phyloP scores from a whole-genome alignment of 37 sponge, comb jelly and placozoan species.

The Beroe ovata region DNA sequence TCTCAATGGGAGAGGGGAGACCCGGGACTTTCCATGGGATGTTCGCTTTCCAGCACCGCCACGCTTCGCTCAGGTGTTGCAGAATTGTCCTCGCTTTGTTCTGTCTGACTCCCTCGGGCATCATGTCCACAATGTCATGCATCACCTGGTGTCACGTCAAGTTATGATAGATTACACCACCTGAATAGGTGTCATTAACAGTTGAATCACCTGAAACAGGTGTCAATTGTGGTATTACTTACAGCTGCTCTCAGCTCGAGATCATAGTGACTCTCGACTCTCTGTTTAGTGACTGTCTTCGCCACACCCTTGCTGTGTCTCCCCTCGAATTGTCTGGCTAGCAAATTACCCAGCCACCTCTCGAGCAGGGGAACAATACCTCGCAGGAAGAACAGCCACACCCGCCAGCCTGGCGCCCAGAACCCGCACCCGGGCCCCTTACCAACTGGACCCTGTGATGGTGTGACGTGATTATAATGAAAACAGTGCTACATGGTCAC shows the following conservation, averaged over 20 bases:
- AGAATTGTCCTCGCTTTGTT: conserved; percentile 96
- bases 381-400: conserved; percentile 97
- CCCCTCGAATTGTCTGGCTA: conserved; percentile 97
- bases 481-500: background rate
- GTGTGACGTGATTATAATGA: background rate
- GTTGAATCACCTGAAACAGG: too few species aligned
- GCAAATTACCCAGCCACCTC: conserved; percentile 98
- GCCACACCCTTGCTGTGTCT: conserved; percentile 98
- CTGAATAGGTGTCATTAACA: background rate
- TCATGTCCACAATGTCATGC: conserved; percentile 99
- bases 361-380: conserved; percentile 97
- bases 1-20: conserved; percentile 95
- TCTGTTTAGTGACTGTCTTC: conserved; percentile 98
- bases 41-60: conserved; percentile 99
- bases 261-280: conserved; percentile 99
- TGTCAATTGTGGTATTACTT: too few species aligned
- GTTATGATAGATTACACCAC: background rate
- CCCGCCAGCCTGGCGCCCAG: conserved; percentile 98
- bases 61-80: conserved; percentile 98
- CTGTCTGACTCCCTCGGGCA: conserved; percentile 99
- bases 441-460: conserved; percentile 93
- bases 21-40: conserved; percentile 99
- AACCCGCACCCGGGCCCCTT: conserved; percentile 99
- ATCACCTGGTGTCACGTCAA: conserved; percentile 73
- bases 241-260: conserved; percentile 95